phyloP scores from a whole-genome alignment of 2,797 vertebrate genomes.

The Ataeniobius toweri region DNA sequence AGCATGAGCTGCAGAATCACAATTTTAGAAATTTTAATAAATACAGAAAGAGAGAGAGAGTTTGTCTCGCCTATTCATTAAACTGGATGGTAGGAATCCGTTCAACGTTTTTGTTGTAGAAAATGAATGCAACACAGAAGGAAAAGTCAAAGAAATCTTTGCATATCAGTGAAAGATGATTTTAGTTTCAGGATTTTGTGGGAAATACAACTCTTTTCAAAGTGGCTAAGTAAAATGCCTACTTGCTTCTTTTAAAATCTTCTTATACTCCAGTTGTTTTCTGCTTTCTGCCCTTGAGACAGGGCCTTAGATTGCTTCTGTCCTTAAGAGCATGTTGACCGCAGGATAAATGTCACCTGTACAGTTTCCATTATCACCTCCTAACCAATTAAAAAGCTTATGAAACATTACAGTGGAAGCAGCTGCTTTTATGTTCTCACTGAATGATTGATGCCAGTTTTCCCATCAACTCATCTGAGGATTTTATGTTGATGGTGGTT shows the following conservation, averaged over 20 bases:
- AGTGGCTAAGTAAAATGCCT: conserved; percentile 23
- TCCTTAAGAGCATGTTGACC: conserved; percentile 23
- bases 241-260: neutral
- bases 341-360: conserved; percentile 42
- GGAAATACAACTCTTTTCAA: conserved; percentile 31
- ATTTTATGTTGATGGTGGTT: conserved; percentile 30
- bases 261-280: neutral
- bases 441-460: conserved; percentile 59
- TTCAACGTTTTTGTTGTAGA: conserved; percentile 45
- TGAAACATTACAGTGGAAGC: conserved; percentile 35
- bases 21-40: conserved; percentile 39
- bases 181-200: conserved; percentile 34
- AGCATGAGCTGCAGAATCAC: conserved; percentile 48
- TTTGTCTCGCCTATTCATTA: conserved; percentile 48
- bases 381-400: conserved; percentile 39
- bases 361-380: conserved; percentile 40
- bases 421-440: conserved; percentile 62
- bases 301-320: neutral
- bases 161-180: conserved; percentile 34
- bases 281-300: conserved; percentile 22
- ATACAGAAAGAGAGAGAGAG: conserved; percentile 47
- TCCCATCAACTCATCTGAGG: conserved; percentile 36
- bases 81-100: conserved; percentile 29
- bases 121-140: conserved; percentile 56
- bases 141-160: conserved; percentile 30